A percentile compares a stretch with the other conserved stretches of the same genome.
Evolutionary conservation across 2,888 invertebrate genomes (phyloP).

Genomic region (Flabesymbios commensalis): DNA sequence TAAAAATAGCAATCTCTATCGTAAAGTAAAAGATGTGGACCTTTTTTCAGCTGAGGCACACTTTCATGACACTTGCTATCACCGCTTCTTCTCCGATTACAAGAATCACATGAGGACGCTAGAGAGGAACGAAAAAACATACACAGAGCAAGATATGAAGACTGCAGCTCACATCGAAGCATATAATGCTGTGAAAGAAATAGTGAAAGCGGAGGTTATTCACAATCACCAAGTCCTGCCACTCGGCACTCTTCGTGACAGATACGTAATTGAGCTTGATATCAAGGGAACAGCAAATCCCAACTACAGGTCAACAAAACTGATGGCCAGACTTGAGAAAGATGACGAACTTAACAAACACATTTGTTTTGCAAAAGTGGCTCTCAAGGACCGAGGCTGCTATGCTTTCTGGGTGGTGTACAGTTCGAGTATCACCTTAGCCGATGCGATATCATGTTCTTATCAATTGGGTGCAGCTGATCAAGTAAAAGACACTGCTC

Average conservation of each 20-base stretch:
- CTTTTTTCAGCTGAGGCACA: not conserved
- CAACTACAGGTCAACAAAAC: not conserved
- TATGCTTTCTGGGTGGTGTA: not conserved
- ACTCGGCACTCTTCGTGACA: not conserved
- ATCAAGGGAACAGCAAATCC: not conserved
- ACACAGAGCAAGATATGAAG: not conserved
- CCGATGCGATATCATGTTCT: not conserved
- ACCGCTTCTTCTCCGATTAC: not conserved
- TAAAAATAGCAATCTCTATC: not conserved
- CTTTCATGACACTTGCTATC: not conserved
- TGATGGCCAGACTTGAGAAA: not conserved
- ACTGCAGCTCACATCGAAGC: not conserved
- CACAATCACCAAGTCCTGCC: not conserved
- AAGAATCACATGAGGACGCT: not conserved
- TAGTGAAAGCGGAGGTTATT: not conserved
- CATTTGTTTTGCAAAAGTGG: not conserved
- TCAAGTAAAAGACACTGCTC: slow-evolving; percentile 8
- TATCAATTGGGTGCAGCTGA: slow-evolving; percentile 1
- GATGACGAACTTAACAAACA: not conserved
- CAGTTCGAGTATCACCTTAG: not conserved
- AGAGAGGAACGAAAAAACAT: not conserved
- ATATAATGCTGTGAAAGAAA: not conserved
- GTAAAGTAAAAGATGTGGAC: not conserved
- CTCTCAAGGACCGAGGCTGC: too few relatives aligned
- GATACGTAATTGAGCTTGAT: not conserved